A percentile compares a stretch with the other conserved stretches of the same genome.
Evolutionary conservation across 2,888 invertebrate species (phyloP).

Genomic region (Subacronicta megacephala): DNA sequence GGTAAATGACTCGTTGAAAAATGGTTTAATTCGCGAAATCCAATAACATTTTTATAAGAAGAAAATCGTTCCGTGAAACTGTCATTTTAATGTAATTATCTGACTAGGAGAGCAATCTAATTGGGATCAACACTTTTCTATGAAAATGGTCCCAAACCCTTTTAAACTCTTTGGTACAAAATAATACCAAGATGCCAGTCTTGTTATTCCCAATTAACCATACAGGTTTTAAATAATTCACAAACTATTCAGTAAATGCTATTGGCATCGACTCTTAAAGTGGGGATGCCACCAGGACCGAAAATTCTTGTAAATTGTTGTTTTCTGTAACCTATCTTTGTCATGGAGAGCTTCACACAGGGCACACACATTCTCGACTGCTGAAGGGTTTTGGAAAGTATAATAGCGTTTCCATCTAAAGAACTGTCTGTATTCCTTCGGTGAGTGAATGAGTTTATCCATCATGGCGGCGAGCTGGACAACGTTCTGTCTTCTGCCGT

Average conservation of each 20-base stretch:
- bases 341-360: slow-evolving; percentile 73
- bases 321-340: slow-evolving; percentile 55
- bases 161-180: too few species aligned
- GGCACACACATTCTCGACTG: slow-evolving; percentile 68
- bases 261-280: slow-evolving; percentile 48
- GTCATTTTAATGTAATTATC: too few species aligned
- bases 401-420: slow-evolving; percentile 75
- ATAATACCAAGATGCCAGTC: too few species aligned
- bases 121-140: too few species aligned
- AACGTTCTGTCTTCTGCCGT: slow-evolving; percentile 61
- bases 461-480: slow-evolving; percentile 68
- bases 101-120: too few species aligned
- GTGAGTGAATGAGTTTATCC: slow-evolving; percentile 62
- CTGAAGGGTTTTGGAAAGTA: slow-evolving; percentile 62
- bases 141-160: too few species aligned
- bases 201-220: too few species aligned
- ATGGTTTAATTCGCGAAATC: too few species aligned
- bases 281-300: slow-evolving; percentile 76
- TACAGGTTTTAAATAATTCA: background rate
- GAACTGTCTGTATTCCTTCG: slow-evolving; percentile 66
- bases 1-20: too few species aligned
- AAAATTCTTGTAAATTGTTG: slow-evolving; percentile 66
- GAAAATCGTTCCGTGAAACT: too few species aligned
- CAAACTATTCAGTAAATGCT: background rate
- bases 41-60: background rate